phyloP scores from a whole-genome alignment of 2,888 invertebrate genomes.

The Furcula furcula region DNA sequence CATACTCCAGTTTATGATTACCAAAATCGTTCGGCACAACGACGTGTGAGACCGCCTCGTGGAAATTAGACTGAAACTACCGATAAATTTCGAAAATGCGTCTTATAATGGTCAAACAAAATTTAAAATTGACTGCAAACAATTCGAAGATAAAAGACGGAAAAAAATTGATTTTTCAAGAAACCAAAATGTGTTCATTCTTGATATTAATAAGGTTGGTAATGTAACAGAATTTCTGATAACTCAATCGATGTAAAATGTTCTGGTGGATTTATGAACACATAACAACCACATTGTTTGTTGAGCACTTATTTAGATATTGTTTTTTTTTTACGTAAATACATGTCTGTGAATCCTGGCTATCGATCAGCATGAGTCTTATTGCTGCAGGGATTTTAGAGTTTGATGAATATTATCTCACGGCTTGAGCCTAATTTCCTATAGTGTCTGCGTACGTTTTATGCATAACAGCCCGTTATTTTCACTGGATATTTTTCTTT shows the following conservation, averaged over 20 bases:
- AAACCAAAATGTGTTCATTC: conserved; percentile 24
- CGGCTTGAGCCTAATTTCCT: too few relatives aligned
- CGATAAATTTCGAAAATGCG: conserved; percentile 8
- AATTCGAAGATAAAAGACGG: conserved; percentile 23
- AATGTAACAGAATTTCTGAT: conserved; percentile 46
- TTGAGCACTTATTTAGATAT: conserved; percentile 32
- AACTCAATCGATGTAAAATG: conserved; percentile 64
- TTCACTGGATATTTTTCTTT: too few relatives aligned
- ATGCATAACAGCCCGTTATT: too few relatives aligned
- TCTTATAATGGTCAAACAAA: conserved; percentile 12
- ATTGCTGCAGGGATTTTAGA: conserved; percentile 19
- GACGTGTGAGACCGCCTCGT: conserved; percentile 67
- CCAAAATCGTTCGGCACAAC: conserved; percentile 46
- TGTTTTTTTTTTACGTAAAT: conserved; percentile 27
- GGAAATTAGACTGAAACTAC: conserved; percentile 10
- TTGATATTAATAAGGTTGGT: conserved; percentile 29
- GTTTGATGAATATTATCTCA: too few relatives aligned
- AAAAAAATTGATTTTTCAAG: conserved; percentile 25
- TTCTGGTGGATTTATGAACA: conserved; percentile 53
- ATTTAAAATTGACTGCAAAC: conserved; percentile 13
- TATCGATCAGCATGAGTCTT: conserved; percentile 28
- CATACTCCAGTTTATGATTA: conserved; percentile 57
- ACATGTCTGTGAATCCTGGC: conserved; percentile 19
- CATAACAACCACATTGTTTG: conserved; percentile 55
- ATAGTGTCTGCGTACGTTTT: too few relatives aligned